phyloP scores from a whole-genome alignment of 64 coral and sea anemone genomes.

The Stichodactyla mertensii region DNA sequence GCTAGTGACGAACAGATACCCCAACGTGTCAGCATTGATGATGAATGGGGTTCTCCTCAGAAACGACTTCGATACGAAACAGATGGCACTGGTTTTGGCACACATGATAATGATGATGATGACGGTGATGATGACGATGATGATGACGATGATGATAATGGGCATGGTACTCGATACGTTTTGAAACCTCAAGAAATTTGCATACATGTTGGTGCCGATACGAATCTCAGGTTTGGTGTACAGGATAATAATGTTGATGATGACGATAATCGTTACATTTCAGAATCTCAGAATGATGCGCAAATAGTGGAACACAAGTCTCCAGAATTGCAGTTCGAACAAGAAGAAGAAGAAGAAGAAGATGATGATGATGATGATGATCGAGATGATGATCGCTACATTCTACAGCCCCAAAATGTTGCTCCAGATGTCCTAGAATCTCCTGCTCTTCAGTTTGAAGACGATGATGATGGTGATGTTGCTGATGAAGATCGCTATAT shows the following conservation, averaged over 20 bases:
- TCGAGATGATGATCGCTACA: too few species aligned
- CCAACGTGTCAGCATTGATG: background rate
- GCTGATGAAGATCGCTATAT: background rate
- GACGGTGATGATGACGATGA: background rate
- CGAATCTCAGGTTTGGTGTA: background rate
- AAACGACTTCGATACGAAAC: background rate
- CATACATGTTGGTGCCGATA: background rate
- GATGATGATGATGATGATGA: background rate
- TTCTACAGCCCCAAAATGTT: too few species aligned
- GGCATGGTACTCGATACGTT: background rate
- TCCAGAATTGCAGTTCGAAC: background rate
- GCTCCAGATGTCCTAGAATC: background rate
- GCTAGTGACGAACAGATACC: background rate
- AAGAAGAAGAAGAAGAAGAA: too few species aligned
- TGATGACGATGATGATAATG: background rate
- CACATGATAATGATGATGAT: background rate
- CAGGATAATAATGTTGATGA: background rate
- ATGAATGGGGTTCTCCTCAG: background rate
- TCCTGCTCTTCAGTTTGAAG: background rate
- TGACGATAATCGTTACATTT: background rate
- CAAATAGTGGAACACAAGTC: background rate
- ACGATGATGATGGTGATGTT: too few species aligned
- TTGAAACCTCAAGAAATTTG: background rate
- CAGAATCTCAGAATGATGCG: too few species aligned
- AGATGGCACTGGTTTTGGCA: background rate